Evolutionary conservation across 1,140 invertebrate species (phyloP), one percentile per base, ranked within the genome.

Genomic region (Drosophila pectinifera): DNA sequence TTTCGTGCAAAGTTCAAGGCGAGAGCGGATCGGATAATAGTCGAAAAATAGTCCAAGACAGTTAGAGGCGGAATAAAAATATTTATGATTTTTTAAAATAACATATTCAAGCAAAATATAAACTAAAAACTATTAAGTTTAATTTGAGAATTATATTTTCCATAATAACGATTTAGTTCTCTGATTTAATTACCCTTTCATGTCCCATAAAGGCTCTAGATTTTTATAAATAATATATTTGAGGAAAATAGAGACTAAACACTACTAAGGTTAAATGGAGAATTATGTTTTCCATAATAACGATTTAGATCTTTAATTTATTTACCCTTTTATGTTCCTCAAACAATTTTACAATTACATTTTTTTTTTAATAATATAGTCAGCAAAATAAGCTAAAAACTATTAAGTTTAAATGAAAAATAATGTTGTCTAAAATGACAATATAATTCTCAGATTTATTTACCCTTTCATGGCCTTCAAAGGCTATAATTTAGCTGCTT

Each of bases 1-100:
- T 64, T 86, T 86, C 83, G 83, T 86, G 83, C 83, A 82, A 70
- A 82, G 82, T 86, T 85, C 81, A 86, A 45, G 55, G 57, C 82
- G 83, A 86, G 78, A 78, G 84, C 22, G 39, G 20, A 16, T 51
- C 13, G 4, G 20, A 14, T 0, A 16, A 10, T 20, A n/a, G 28
- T 34, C 0, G 26, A 20, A 20, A 34, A 34, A 14, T 51, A 46
- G 14, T 10, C 77, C 56, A 80, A 45, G 72, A 65, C 5, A 16
- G 48, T 0, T 24, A 39, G 3, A 43, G 20, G 6, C 7, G n/a
- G 3, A 10, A 11, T n/a, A 26, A 0, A 26, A 26, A 10, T 26
- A 26, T 24, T 24, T 26, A 26, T 6, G 5, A 1, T 26, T 26
- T 26, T 26, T 5, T n/a, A n/a, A n/a, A n/a, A 22, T 22, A 22